Conservation (phyloP, 2,797 vertebrate genomes). For the Scomberomorus guttatus region DNA sequence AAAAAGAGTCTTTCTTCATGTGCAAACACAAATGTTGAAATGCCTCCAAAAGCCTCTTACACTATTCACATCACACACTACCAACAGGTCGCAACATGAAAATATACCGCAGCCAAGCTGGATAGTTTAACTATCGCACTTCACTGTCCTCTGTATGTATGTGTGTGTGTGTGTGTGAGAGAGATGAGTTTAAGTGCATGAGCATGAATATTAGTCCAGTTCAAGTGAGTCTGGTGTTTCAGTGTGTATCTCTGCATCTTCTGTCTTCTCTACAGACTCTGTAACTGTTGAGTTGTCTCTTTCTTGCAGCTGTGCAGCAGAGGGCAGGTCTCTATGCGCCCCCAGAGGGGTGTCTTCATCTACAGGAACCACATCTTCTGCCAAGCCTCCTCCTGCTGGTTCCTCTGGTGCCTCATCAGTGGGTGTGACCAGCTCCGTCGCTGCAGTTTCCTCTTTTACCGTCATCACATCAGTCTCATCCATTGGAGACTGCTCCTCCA, state of each 20-base stretch:
- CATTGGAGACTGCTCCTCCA: constrained; percentile 45
- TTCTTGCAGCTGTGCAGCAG: constrained; percentile 13
- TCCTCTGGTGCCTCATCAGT: constrained; percentile 39
- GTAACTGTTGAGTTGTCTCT: background rate
- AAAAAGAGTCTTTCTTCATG: constrained; percentile 65
- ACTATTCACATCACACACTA: constrained; percentile 37
- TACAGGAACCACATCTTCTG: background rate
- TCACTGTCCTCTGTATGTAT: constrained; percentile 2
- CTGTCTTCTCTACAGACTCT: constrained; percentile 30
- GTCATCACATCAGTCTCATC: constrained; percentile 59
- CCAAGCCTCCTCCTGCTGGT: constrained; percentile 4
- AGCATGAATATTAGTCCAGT: constrained; percentile 64
- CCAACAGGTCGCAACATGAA: constrained; percentile 35
- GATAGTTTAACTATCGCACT: constrained; percentile 16
- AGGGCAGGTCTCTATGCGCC: constrained; percentile 19
- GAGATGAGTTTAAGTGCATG: constrained; percentile 38
- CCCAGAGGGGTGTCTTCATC: constrained; percentile 18
- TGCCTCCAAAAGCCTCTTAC: constrained; percentile 54
- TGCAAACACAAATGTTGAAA: constrained; percentile 69
- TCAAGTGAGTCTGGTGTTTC: constrained; percentile 74
- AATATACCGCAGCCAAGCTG: constrained; percentile 48
- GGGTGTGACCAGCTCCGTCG: constrained; percentile 46
- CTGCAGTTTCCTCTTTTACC: constrained; percentile 60
- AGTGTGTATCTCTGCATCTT: constrained; percentile 32
- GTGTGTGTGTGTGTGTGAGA: constrained; percentile 11